Conservation (phyloP, 2,888 invertebrate species). For the Rhyacophila evoluta region DNA sequence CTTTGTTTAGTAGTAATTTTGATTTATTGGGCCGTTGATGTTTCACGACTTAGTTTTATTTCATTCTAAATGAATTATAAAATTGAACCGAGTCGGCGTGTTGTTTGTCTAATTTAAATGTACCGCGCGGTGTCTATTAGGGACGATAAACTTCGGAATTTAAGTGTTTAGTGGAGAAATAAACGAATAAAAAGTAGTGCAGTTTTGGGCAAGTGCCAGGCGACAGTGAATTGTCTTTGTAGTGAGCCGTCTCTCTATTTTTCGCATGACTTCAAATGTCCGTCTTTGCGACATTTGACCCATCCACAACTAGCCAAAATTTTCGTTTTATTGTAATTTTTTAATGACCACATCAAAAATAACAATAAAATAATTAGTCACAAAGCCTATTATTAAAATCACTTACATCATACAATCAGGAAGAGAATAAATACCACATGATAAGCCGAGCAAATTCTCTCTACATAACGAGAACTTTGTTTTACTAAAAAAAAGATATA, state of each 20-base stretch:
- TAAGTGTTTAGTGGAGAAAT: background rate
- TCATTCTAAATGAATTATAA: slow-evolving; percentile 13
- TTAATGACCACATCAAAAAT: background rate
- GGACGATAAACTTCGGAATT: slow-evolving; percentile 17
- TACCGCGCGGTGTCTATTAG: slow-evolving; percentile 12
- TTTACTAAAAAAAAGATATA: too few species aligned
- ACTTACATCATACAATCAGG: too few species aligned
- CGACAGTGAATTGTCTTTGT: slow-evolving; percentile 1
- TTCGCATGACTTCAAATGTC: background rate
- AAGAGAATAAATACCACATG: too few species aligned
- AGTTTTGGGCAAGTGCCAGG: slow-evolving; percentile 12
- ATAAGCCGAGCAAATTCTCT: too few species aligned
- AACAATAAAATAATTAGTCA: background rate
- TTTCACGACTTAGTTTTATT: slow-evolving; percentile 7
- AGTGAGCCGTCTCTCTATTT: background rate
- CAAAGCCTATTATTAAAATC: too few species aligned
- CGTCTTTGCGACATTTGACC: background rate
- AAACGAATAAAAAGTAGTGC: background rate
- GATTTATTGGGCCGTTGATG: background rate
- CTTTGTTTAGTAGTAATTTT: slow-evolving; percentile 3
- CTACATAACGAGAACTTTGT: too few species aligned
- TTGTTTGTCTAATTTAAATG: slow-evolving; percentile 12
- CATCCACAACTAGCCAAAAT: background rate
- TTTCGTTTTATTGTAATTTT: too few species aligned
- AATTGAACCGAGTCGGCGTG: slow-evolving; percentile 5